Base-by-base conservation (phyloP, 2,797 vertebrate genomes). In the Rhabdophis nuchalis region DNA sequence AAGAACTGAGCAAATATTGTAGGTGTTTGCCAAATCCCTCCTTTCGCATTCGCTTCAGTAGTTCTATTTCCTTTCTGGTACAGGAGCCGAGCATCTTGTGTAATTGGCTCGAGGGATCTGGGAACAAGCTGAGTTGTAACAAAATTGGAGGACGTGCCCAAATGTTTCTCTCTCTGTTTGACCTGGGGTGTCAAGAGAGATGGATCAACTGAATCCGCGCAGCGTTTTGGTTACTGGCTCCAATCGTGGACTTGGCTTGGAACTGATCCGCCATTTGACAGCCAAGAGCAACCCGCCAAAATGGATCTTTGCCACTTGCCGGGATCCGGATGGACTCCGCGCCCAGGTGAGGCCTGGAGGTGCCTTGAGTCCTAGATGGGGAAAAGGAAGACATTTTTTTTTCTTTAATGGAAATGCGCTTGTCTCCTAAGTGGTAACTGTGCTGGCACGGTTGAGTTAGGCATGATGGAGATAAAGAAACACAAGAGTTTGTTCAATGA, bases 181-280 rank as follows among this genome's bases (percentile, higher is more conserved):
- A 18, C 20, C 86, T 32, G 10, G 29, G 52, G 16, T 56, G 8
- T 20, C 68, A 41, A 41, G 68, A 56, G 29, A 36, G 2, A 93
- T 93, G 93, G 32, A 61, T 10, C 57, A 3, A 13, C 86, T 88
- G 29, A 87, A 85, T 25, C 52, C 58, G 0, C 5, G 41, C 8
- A 90, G 88, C 16, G 92, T 96, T 41, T 92, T 98, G 5, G 95
- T 97, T 85, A 97, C 97, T 0, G 97, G 97, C 23, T 96, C 96
- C 46, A 97, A 97, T 94, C 90, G 96, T 46, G 97, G 97, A 50
- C 91, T 97, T 41, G 96, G 96, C 23, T 93, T 97, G 94, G 97
- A 97, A 93, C 95, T 97, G 91, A 93, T 97, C 2, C 95, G 92
- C 52, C 96, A 96, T 91, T 94, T 97, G 58, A 20, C 92, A 23